Conservation (phyloP, 2,888 invertebrate species). For the Rhimphoctona megacephalus region DNA sequence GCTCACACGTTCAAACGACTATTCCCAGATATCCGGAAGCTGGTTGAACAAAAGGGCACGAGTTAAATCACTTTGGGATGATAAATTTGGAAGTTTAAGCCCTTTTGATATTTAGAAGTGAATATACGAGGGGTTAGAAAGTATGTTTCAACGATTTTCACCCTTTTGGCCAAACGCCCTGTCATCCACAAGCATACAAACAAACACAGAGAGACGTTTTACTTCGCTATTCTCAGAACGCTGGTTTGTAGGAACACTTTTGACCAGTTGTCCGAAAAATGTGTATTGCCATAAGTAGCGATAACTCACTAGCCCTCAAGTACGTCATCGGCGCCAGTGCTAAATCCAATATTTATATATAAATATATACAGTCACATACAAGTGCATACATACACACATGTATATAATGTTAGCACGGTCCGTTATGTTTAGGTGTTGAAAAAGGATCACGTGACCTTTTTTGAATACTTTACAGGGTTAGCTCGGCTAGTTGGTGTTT, state of each 20-base stretch:
- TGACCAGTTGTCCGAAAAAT: slow-evolving; percentile 72
- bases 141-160: slow-evolving; percentile 56
- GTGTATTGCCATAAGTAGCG: slow-evolving; percentile 74
- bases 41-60: slow-evolving; percentile 9
- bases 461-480: slow-evolving; percentile 16
- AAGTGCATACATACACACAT: slow-evolving; percentile 32
- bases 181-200: slow-evolving; percentile 4
- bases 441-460: background rate
- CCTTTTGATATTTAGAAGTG: background rate
- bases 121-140: background rate
- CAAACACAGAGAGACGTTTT: slow-evolving; percentile 21
- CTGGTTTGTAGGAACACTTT: slow-evolving; percentile 55
- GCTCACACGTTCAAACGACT: slow-evolving; percentile 41
- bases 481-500: slow-evolving; percentile 4
- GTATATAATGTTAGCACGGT: slow-evolving; percentile 16
- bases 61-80: background rate
- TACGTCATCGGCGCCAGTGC: slow-evolving; percentile 28
- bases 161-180: slow-evolving; percentile 18
- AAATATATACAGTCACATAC: background rate
- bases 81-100: background rate
- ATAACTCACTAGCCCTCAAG: slow-evolving; percentile 67
- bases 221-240: slow-evolving; percentile 50
- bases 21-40: background rate
- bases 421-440: background rate
- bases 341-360: slow-evolving; percentile 39